Percentiles rank a stretch among this genome's conserved stretches.
Conservation (phyloP, 2,113 vertebrate species). For the Phylloscopus trochiloides region DNA sequence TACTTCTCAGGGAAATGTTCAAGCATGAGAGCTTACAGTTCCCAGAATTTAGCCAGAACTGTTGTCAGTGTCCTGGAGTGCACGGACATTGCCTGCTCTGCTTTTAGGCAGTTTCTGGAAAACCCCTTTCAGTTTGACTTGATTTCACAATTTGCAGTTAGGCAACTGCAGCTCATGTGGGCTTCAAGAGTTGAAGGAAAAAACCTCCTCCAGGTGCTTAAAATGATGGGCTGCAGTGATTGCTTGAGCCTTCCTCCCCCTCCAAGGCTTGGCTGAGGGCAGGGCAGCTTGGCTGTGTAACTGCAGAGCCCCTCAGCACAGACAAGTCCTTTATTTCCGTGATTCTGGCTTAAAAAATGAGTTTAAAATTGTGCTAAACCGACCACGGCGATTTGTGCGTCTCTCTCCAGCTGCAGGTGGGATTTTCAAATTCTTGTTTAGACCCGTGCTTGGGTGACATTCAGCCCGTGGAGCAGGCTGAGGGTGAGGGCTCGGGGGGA, state of each 20-base stretch:
- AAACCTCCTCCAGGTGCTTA: not conserved
- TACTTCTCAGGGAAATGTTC: not conserved
- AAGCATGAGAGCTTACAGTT: not conserved
- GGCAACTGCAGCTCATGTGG: not conserved
- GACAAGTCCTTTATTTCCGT: not conserved
- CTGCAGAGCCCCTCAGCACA: not conserved
- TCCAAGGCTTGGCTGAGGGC: not conserved
- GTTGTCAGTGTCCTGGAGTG: not conserved
- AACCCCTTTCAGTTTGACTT: not conserved
- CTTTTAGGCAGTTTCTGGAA: not conserved
- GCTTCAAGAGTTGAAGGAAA: not conserved
- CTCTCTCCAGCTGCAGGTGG: rapidly evolving
- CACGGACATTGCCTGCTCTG: not conserved
- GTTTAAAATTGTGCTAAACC: rapidly evolving
- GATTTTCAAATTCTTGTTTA: not conserved
- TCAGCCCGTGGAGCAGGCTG: not conserved
- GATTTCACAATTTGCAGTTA: not conserved
- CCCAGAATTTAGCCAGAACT: not conserved
- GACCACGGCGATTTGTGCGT: rapidly evolving
- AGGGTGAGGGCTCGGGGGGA: not conserved
- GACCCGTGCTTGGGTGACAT: rapidly evolving
- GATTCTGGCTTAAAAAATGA: not conserved
- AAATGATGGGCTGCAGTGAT: not conserved
- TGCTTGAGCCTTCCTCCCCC: not conserved
- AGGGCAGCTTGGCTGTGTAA: not conserved